Conservation (phyloP, 2,113 vertebrate species). For the Pseudorasbora parva region DNA sequence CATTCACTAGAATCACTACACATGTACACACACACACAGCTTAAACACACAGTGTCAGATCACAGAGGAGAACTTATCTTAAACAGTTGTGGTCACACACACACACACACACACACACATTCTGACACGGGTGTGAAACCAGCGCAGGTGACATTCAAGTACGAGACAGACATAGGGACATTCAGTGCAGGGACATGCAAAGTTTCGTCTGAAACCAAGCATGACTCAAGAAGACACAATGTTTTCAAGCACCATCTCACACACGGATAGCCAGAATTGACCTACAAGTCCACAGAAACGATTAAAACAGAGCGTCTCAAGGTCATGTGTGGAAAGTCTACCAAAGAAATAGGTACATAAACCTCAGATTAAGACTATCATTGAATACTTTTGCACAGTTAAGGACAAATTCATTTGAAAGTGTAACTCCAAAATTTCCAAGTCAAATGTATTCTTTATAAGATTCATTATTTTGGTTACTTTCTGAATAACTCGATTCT, state of each 20-base stretch:
- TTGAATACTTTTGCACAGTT: too few relatives aligned
- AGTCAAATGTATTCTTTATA: too few relatives aligned
- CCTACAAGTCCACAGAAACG: not conserved
- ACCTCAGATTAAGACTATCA: not conserved
- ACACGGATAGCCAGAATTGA: not conserved
- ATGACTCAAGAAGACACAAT: not conserved
- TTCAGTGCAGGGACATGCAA: slow-evolving; percentile 52
- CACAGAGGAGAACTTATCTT: not conserved
- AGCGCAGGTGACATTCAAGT: not conserved
- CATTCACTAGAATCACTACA: slow-evolving; percentile 47
- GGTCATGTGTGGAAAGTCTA: not conserved
- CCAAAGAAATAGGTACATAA: not conserved
- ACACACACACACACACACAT: not conserved
- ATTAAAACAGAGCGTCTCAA: not conserved
- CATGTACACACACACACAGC: slow-evolving; percentile 10
- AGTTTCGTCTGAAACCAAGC: slow-evolving; percentile 40
- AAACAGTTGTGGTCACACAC: not conserved
- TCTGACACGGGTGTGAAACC: not conserved
- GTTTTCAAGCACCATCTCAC: not conserved
- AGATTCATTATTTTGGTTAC: too few relatives aligned
- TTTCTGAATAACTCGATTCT: too few relatives aligned
- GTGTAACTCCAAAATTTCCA: too few relatives aligned
- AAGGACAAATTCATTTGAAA: too few relatives aligned
- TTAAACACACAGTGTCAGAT: slow-evolving; percentile 23
- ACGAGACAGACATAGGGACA: not conserved